Percentiles rank a stretch among this genome's conserved stretches.
phyloP scores from a whole-genome alignment of 2,888 invertebrate genomes.

The Aethes cnicana region DNA sequence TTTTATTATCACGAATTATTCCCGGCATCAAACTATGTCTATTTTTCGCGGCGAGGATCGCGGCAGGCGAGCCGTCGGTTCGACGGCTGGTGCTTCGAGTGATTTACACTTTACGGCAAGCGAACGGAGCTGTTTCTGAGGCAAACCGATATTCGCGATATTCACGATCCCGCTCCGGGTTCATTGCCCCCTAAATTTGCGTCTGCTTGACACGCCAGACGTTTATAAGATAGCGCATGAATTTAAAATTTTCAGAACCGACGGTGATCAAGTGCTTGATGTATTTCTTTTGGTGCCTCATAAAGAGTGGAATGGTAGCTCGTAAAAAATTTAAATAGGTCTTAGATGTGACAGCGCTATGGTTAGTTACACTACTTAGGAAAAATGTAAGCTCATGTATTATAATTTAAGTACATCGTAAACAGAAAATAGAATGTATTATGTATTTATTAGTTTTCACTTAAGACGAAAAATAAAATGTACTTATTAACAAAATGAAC shows the following conservation, averaged over 20 bases:
- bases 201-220: neutral
- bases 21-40: constrained; percentile 71
- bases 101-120: constrained; percentile 72
- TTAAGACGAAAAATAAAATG: too few species aligned
- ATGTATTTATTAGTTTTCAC: too few species aligned
- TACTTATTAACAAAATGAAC: too few species aligned
- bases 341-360: constrained; percentile 4
- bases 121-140: constrained; percentile 70
- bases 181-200: constrained; percentile 57
- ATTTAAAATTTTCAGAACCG: constrained; percentile 1
- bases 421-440: too few species aligned
- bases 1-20: constrained; percentile 71
- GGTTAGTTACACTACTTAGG: neutral
- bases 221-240: constrained; percentile 16
- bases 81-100: constrained; percentile 63
- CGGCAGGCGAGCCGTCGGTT: constrained; percentile 57
- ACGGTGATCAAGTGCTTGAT: constrained; percentile 2
- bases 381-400: too few species aligned
- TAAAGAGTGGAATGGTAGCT: constrained; percentile 19
- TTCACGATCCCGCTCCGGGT: constrained; percentile 47
- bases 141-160: constrained; percentile 60
- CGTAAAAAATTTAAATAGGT: constrained; percentile 7
- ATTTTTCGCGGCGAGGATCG: constrained; percentile 70
- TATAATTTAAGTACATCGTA: too few species aligned
- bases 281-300: constrained; percentile 6